Evolutionary conservation across 2,113 vertebrate genomes (phyloP).

Genomic region (Tilapia sparmanii): DNA sequence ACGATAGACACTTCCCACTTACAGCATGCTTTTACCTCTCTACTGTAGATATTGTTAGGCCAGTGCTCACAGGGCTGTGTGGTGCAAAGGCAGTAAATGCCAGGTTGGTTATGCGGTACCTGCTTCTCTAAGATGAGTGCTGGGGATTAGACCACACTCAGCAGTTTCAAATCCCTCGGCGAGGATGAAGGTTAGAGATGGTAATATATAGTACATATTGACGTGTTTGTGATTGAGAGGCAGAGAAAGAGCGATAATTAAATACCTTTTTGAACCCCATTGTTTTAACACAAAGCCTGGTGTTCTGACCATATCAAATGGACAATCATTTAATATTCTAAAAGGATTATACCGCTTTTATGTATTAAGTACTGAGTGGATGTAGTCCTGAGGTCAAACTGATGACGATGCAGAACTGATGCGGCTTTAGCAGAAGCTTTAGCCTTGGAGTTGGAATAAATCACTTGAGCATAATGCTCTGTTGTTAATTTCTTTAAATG

Average conservation of each 20-base stretch:
- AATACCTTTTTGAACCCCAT: background rate
- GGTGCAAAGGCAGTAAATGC: background rate
- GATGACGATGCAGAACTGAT: conserved; percentile 42
- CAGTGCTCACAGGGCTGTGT: background rate
- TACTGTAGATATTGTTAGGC: background rate
- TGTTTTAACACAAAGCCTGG: background rate
- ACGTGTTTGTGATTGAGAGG: background rate
- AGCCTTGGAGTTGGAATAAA: conserved; percentile 25
- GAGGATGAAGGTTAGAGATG: conserved; percentile 64
- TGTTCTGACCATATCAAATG: background rate
- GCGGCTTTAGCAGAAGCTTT: background rate
- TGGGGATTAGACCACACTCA: conserved; percentile 61
- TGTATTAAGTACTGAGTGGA: background rate
- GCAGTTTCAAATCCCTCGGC: conserved; percentile 67
- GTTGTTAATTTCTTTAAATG: conserved; percentile 30
- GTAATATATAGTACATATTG: conserved; percentile 6
- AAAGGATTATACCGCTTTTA: background rate
- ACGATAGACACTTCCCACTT: background rate
- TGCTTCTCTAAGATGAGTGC: conserved; percentile 53
- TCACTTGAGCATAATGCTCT: conserved; percentile 25
- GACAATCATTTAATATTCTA: background rate
- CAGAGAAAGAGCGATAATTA: background rate
- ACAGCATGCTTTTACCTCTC: background rate
- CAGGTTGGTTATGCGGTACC: conserved; percentile 4
- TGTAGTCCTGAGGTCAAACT: background rate